phyloP scores from a whole-genome alignment of 2,888 invertebrate species.

The Drosophila bunnanda region DNA sequence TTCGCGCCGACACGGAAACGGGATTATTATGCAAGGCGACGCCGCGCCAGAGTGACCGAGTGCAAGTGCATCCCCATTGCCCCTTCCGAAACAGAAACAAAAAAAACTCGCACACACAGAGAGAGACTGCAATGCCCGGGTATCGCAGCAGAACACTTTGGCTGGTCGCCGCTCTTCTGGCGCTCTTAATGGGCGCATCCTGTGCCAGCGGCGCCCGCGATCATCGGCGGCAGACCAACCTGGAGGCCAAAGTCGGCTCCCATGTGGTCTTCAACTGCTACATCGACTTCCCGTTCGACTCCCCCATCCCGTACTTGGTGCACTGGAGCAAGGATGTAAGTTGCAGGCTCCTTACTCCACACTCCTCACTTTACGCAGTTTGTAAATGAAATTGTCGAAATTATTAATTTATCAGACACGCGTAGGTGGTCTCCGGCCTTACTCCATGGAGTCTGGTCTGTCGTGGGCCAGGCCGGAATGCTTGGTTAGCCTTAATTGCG shows the following conservation, averaged over 20 bases:
- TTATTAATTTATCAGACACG: slow-evolving; percentile 71
- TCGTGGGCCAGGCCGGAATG: slow-evolving; percentile 34
- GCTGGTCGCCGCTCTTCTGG: slow-evolving; percentile 40
- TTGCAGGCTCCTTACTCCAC: slow-evolving; percentile 43
- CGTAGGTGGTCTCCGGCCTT: slow-evolving; percentile 15
- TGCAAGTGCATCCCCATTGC: slow-evolving; percentile 30
- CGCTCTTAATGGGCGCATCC: slow-evolving; percentile 83
- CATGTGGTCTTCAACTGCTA: slow-evolving; percentile 85
- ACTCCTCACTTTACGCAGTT: slow-evolving; percentile 50
- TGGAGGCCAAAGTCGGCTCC: slow-evolving; percentile 85
- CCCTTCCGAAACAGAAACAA: not conserved
- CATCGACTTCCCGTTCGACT: slow-evolving; percentile 94
- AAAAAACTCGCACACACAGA: not conserved
- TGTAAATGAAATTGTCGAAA: slow-evolving; percentile 67
- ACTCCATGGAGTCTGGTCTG: not conserved
- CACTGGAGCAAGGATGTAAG: slow-evolving; percentile 96
- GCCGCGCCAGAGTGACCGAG: slow-evolving; percentile 35
- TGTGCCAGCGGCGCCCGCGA: slow-evolving; percentile 80
- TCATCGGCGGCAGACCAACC: slow-evolving; percentile 78
- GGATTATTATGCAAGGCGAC: slow-evolving; percentile 35
- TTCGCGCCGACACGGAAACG: slow-evolving; percentile 38
- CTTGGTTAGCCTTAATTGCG: slow-evolving; percentile 77
- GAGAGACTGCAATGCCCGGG: slow-evolving; percentile 43
- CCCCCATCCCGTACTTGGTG: slow-evolving; percentile 93
- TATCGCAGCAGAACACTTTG: slow-evolving; percentile 30